Percentiles rank a stretch among this genome's conserved stretches.
These are phyloP conservation scores for Diglossa cyanea DNA, from an alignment of 2,797 vertebrate species.

Conservation along the genomic window DNA sequence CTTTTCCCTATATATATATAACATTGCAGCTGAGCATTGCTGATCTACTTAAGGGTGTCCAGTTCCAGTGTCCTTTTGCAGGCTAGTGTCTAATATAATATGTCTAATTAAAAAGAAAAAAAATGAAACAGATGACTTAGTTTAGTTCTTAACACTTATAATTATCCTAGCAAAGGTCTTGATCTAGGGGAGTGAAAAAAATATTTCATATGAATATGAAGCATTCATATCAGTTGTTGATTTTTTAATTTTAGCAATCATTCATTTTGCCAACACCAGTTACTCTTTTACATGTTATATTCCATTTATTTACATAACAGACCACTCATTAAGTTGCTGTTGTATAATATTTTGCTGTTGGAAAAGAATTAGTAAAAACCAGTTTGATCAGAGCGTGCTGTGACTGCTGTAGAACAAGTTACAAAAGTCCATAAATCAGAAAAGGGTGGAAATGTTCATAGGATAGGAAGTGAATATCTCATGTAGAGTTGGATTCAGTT, in stretches of 20 bases:
- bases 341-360: not conserved
- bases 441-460: not conserved
- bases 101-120: not conserved
- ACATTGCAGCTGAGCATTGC: not conserved
- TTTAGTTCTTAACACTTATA: not conserved
- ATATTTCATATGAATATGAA: not conserved
- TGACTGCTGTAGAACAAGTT: not conserved
- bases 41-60: not conserved
- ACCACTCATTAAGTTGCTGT: not conserved
- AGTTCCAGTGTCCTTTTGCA: not conserved
- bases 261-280: not conserved
- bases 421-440: not conserved
- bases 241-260: not conserved
- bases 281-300: not conserved
- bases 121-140: not conserved
- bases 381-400: not conserved
- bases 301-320: not conserved
- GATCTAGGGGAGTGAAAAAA: not conserved
- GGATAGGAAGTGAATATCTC: not conserved
- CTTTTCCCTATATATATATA: not conserved
- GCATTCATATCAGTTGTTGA: not conserved
- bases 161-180: not conserved
- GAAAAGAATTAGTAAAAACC: not conserved
- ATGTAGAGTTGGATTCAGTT: not conserved
- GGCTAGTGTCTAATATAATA: not conserved